These are phyloP conservation scores for Rhizoglyphus robini DNA, from an alignment of 1,140 invertebrate species.

Conservation along the genomic window DNA sequence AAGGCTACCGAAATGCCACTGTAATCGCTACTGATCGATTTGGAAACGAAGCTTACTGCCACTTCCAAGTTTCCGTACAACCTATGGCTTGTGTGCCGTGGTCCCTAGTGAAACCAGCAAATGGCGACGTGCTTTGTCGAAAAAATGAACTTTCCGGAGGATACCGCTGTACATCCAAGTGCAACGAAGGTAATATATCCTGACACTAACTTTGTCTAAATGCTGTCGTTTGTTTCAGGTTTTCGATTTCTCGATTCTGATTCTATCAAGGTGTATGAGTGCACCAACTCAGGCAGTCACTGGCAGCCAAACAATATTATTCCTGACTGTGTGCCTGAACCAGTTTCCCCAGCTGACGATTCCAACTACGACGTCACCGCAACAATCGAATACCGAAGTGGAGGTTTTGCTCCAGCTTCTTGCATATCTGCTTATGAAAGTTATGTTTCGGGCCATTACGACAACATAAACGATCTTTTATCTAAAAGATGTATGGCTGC, in stretches of 20 bases:
- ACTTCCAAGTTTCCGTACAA: slow-evolving; percentile 78
- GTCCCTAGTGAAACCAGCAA: slow-evolving; percentile 71
- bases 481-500: slow-evolving; percentile 73
- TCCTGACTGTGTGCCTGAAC: slow-evolving; percentile 83
- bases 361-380: slow-evolving; percentile 81
- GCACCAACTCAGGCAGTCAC: slow-evolving; percentile 46
- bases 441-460: slow-evolving; percentile 62
- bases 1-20: slow-evolving; percentile 85
- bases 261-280: slow-evolving; percentile 67
- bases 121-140: slow-evolving; percentile 73
- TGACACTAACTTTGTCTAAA: not conserved
- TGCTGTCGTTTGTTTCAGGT: not conserved
- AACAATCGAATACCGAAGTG: slow-evolving; percentile 71
- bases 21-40: slow-evolving; percentile 74
- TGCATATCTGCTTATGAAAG: slow-evolving; percentile 77
- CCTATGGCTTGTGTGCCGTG: slow-evolving; percentile 85
- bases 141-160: slow-evolving; percentile 50
- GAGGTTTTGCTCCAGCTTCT: slow-evolving; percentile 63
- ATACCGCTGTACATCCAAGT: slow-evolving; percentile 75
- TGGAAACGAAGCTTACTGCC: slow-evolving; percentile 74
- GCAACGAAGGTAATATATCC: too few relatives aligned
- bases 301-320: slow-evolving; percentile 74
- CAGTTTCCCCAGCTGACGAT: slow-evolving; percentile 56
- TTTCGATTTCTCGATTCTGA: slow-evolving; percentile 80
- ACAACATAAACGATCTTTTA: slow-evolving; percentile 59